Evolutionary conservation across 1,140 invertebrate species (phyloP), one percentile per base, ranked within the genome.

Genomic region (Diabrotica undecimpunctata): DNA sequence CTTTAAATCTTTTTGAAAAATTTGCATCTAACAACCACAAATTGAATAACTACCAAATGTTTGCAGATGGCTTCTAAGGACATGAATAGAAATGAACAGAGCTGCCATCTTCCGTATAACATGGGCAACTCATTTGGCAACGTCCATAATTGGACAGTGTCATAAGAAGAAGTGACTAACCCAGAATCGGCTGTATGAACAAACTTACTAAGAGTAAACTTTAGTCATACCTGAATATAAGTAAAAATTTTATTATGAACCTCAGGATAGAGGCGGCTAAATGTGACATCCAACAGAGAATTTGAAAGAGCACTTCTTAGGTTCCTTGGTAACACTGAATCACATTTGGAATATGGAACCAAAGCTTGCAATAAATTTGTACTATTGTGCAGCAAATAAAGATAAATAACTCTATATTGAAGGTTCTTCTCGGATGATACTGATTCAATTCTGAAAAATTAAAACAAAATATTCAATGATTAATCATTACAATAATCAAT

Each of bases 291-390:
- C 5, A 78, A 60, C 36, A 80, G 51, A 58, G 70, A 72, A 70
- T 72, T 73, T 8, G 69, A 54, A 7, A 81, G 53, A 3, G 78
- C 68, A 67, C 68, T 71, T 69, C 77, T 79, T 59, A 80, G 69
- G 68, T 72, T 77, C 52, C 69, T 72, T 2, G 76, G 76, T 50
- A 81, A 70, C 46, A 77, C 71, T 35, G 72, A 38, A 64, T 72
- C 62, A 13, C 58, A 57, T 66, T 71, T 64, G 57, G 70, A 62
- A 41, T 70, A 35, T 54, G 74, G 75, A 52, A 79, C 69, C 13
- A 79, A 58, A 65, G 66, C 62, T n/a, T 65, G 52, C 63, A 76
- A 60, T 54, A 75, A 66, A 62, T 71, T 65, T 3, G 66, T 56
- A 72, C 72, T 72, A 55, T 64, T 70, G 66, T 67, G 64, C 65